Percentiles rank a stretch among this genome's conserved stretches.
These are phyloP conservation scores for Hemicrepidius hirtus DNA, from an alignment of 2,888 invertebrate species.

Conservation along the genomic window DNA sequence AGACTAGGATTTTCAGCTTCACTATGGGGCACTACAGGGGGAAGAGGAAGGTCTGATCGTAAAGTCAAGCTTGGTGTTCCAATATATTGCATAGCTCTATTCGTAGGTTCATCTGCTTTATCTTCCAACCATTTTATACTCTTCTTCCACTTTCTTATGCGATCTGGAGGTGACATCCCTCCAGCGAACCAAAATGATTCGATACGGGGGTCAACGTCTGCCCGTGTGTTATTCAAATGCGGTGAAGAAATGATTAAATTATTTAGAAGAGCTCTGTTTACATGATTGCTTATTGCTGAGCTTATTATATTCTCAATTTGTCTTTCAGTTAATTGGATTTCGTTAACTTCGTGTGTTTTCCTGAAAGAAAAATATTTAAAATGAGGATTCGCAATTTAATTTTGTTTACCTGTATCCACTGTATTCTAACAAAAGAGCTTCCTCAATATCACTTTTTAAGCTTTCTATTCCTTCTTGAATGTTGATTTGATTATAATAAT, in stretches of 20 bases:
- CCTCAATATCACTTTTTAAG: conserved; percentile 77
- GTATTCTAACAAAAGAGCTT: conserved; percentile 79
- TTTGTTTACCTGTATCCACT: conserved; percentile 55
- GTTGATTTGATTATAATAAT: conserved; percentile 72
- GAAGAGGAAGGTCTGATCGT: conserved; percentile 81
- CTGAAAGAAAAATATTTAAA: conserved; percentile 58
- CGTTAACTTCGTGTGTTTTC: conserved; percentile 62
- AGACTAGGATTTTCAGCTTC: conserved; percentile 76
- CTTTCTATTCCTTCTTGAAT: conserved; percentile 72
- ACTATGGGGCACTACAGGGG: conserved; percentile 76
- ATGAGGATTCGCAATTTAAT: conserved; percentile 43
- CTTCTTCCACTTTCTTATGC: conserved; percentile 68
- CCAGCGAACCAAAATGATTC: conserved; percentile 92
- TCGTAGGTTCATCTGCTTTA: conserved; percentile 74
- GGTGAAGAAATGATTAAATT: conserved; percentile 75
- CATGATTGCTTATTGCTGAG: conserved; percentile 77
- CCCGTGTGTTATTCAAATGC: conserved; percentile 80
- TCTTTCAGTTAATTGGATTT: conserved; percentile 61
- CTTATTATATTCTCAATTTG: conserved; percentile 72
- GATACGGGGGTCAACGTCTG: conserved; percentile 85
- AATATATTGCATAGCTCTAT: conserved; percentile 82
- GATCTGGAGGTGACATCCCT: conserved; percentile 76
- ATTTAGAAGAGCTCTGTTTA: conserved; percentile 81
- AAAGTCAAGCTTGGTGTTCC: conserved; percentile 82
- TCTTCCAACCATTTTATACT: conserved; percentile 47